These are phyloP conservation scores for Platyrinchus mystaceus DNA, from an alignment of 2,797 vertebrate species.

Conservation along the genomic window DNA sequence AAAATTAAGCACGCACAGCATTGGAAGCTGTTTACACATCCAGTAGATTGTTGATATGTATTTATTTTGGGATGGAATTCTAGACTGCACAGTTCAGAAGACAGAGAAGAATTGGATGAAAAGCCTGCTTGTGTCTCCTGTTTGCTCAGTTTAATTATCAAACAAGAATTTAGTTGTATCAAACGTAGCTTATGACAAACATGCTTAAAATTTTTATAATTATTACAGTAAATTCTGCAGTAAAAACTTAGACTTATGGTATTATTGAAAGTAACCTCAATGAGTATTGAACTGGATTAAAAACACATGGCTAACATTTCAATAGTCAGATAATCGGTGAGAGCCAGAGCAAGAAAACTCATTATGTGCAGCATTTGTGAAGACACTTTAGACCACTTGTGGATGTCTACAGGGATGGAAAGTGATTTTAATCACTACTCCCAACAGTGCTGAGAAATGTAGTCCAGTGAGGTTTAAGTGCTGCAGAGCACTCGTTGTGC, in stretches of 20 bases:
- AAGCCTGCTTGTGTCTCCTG: background rate
- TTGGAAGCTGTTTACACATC: background rate
- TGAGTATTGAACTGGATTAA: background rate
- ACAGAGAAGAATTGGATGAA: background rate
- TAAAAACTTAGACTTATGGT: background rate
- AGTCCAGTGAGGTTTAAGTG: background rate
- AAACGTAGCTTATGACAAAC: background rate
- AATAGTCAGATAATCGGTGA: background rate
- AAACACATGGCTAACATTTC: background rate
- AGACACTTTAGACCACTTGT: background rate
- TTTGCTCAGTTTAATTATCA: background rate
- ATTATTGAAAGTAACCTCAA: background rate
- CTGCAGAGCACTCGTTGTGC: background rate
- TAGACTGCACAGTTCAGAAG: background rate
- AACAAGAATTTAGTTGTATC: background rate
- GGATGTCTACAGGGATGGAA: background rate
- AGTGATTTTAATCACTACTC: background rate
- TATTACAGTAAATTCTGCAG: background rate
- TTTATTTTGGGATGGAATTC: background rate
- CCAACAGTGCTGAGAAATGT: background rate
- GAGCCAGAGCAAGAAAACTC: background rate
- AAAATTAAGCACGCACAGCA: background rate
- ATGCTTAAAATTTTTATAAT: background rate
- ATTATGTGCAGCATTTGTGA: background rate
- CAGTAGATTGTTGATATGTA: background rate